A percentile compares a stretch with the other conserved stretches of the same genome.
Conservation (phyloP, 2,797 vertebrate genomes). For the Sylvia borin region DNA sequence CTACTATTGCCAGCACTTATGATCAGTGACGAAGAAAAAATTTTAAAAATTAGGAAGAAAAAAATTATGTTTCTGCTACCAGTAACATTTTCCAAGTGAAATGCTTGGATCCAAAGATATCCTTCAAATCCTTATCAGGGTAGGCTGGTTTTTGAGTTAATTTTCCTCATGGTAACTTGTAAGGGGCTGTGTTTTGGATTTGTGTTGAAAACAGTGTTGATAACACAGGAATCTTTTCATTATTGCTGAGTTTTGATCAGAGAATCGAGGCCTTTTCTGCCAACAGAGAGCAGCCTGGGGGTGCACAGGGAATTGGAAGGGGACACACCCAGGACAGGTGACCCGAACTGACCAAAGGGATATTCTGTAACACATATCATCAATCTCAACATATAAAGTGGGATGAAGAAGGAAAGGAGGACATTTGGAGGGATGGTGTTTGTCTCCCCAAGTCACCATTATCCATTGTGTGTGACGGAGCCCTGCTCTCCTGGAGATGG, state of each 20-base stretch:
- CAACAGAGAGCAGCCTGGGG: neutral
- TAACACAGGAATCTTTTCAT: neutral
- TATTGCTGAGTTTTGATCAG: neutral
- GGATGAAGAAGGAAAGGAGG: neutral
- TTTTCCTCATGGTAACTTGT: neutral
- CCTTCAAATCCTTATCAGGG: neutral
- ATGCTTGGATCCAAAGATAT: neutral
- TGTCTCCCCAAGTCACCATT: neutral
- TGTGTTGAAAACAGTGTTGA: neutral
- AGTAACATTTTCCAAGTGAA: neutral
- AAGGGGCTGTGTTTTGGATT: neutral
- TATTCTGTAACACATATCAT: neutral
- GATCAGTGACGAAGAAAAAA: neutral
- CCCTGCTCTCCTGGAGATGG: neutral
- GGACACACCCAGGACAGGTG: neutral
- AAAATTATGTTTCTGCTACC: neutral
- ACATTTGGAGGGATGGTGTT: neutral
- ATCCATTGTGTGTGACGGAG: accelerated
- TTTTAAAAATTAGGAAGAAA: neutral
- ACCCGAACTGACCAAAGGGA: neutral
- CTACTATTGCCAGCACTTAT: neutral
- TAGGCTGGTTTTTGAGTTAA: neutral
- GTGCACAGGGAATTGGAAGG: neutral
- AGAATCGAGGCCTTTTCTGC: neutral
- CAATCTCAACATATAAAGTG: neutral